These are phyloP conservation scores for Syngnathus acus DNA, from an alignment of 2,797 vertebrate species.

Conservation along the genomic window DNA sequence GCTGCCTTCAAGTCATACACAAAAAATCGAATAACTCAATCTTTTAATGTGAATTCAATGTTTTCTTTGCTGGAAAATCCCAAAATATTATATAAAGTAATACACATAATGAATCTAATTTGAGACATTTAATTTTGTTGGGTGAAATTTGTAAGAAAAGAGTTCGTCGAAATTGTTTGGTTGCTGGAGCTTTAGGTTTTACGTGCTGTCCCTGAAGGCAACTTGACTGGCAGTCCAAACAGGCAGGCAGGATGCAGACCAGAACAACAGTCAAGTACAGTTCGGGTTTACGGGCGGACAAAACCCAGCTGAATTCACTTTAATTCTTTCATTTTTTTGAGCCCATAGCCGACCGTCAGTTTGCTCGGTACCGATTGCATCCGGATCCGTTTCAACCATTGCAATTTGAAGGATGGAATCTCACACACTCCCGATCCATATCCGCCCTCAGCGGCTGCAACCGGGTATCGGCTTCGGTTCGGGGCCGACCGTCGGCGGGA, in stretches of 20 bases:
- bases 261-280: constrained; percentile 25
- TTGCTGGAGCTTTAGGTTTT: neutral
- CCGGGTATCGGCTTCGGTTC: constrained; percentile 73
- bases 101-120: no score
- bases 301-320: constrained; percentile 5
- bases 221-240: constrained; percentile 43
- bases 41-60: neutral
- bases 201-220: constrained; percentile 33
- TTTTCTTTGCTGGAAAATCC: neutral
- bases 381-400: constrained; percentile 31
- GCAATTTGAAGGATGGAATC: constrained; percentile 76
- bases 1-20: constrained; percentile 31
- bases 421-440: constrained; percentile 50
- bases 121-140: neutral
- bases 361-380: neutral
- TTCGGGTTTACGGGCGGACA: constrained; percentile 9
- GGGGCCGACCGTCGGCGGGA: constrained; percentile 59
- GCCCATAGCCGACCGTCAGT: neutral
- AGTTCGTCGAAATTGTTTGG: no score
- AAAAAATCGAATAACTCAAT: constrained; percentile 13
- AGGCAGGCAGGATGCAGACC: constrained; percentile 39
- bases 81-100: neutral
- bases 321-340: neutral
- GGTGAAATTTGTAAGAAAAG: neutral
- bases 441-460: constrained; percentile 79